phyloP scores from a whole-genome alignment of 2,113 vertebrate species.

The Acinonyx jubatus region DNA sequence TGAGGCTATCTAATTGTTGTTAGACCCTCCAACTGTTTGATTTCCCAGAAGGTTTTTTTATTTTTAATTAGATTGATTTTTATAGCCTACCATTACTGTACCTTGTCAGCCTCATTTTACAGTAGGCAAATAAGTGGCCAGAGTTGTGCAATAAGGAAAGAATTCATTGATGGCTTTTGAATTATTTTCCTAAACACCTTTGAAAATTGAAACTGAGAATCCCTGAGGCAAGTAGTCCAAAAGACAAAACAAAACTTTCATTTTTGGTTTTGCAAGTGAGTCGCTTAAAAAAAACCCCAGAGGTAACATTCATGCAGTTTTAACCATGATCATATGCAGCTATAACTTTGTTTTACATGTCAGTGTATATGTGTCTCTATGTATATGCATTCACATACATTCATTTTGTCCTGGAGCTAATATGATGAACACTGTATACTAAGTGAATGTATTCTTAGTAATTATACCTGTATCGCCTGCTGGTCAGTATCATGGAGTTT shows the following conservation, averaged over 20 bases:
- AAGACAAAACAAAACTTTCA: constrained; percentile 50
- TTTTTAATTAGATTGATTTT: constrained; percentile 70
- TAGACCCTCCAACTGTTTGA: background rate
- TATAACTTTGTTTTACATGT: background rate
- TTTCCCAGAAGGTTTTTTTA: background rate
- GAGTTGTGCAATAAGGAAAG: constrained; percentile 19
- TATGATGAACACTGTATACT: background rate
- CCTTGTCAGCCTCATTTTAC: constrained; percentile 70
- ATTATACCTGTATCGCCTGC: background rate
- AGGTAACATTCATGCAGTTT: background rate
- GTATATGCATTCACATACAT: background rate
- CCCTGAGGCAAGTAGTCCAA: constrained; percentile 71
- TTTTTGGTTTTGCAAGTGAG: constrained; percentile 44
- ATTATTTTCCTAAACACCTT: constrained; percentile 72
- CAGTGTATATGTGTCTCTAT: background rate
- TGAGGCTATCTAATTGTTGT: constrained; percentile 51
- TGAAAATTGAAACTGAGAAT: constrained; percentile 78
- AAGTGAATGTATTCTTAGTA: constrained; percentile 6
- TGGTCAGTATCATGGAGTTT: background rate
- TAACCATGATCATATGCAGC: background rate
- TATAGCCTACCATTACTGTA: constrained; percentile 51
- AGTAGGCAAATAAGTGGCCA: constrained; percentile 34
- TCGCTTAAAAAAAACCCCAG: background rate
- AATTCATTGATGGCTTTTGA: constrained; percentile 61
- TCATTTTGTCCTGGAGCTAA: background rate